Evolutionary conservation across 2,888 invertebrate species (phyloP).

Genomic region (Coecobrya sp.): DNA sequence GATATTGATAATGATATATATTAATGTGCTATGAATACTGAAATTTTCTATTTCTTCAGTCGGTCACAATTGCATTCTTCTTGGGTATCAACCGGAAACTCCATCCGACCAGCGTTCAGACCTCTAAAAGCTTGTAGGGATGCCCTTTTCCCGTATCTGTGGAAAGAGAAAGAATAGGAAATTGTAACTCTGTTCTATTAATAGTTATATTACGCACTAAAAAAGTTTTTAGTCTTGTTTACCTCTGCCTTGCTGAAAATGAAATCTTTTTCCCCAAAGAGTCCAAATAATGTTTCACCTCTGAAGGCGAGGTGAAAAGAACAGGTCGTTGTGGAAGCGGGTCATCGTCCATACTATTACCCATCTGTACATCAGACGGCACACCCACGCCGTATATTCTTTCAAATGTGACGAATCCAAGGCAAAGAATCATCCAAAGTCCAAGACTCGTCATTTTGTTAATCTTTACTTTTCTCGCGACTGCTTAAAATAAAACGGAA

Average conservation of each 20-base stretch:
- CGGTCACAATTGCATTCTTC: slow-evolving; percentile 76
- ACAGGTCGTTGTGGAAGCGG: slow-evolving; percentile 87
- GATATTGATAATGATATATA: background rate
- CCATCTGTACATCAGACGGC: slow-evolving; percentile 62
- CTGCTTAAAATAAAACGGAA: background rate
- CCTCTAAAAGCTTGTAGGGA: slow-evolving; percentile 59
- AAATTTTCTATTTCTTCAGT: slow-evolving; percentile 72
- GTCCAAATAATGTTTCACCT: slow-evolving; percentile 89
- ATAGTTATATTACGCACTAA: background rate
- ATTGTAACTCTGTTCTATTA: background rate
- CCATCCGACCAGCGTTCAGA: slow-evolving; percentile 51
- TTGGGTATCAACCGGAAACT: slow-evolving; percentile 54
- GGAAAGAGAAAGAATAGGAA: background rate
- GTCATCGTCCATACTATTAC: slow-evolving; percentile 85
- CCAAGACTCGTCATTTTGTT: slow-evolving; percentile 68
- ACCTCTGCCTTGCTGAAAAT: slow-evolving; percentile 67
- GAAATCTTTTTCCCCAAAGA: slow-evolving; percentile 88
- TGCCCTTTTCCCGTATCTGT: slow-evolving; percentile 70
- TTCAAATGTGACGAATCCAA: slow-evolving; percentile 69
- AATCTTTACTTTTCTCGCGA: background rate
- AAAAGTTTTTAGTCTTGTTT: background rate
- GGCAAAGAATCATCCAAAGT: slow-evolving; percentile 67
- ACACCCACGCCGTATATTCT: slow-evolving; percentile 68
- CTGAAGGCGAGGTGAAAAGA: slow-evolving; percentile 88
- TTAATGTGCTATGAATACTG: background rate